Base-by-base conservation (phyloP, 2,888 invertebrate species). In the Scaptomyza parva region DNA sequence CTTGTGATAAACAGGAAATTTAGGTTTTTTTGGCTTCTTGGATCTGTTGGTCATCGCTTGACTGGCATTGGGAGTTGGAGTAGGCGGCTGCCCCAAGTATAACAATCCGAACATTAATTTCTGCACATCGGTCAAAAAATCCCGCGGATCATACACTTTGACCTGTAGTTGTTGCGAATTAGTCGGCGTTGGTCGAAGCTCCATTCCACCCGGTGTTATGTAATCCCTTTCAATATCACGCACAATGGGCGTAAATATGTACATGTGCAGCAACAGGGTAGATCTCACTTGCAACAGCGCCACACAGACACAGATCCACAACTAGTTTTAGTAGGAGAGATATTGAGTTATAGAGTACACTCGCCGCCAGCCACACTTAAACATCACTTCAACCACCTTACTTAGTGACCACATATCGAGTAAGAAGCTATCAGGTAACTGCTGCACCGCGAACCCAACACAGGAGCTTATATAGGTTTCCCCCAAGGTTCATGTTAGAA, bases 381-480 rank as follows among this genome's bases (percentile, higher is more conserved):
- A 14, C 9, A 30, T 3, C 11, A 47, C 18, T 20, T 12, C 2
- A 14, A 24, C 11, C 40, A 24, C 48, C 30, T 37, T 33, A 72
- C 75, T 79, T 53, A 76, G 62, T 39, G 47, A 9, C 44, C 77
- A 62, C 79, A 86, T 86, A 1, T 28, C 12, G n/a, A 22, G 26
- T 18, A 37, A 17, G 33, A 17, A 20, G 28, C 44, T 30, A 3
- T 40, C 6, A 33, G 18, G 12, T 11, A 50, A 86, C 80, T 81
- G 67, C 64, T 22, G 33, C 48, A 6, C 9, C 22, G 2, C 5
- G 6, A 12, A 7, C 11, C 37, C 22, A 11, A 14, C 8, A 17
- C 33, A 6, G 26, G n/a, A 39, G 33, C 75, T 81, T 81, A 78
- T 84, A 81, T 81, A 81, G 45, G 17, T 37, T 37, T 17, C 37